These are phyloP conservation scores for Balaenoptera acutorostrata DNA, from an alignment of 2,113 vertebrate species.

Conservation along the genomic window DNA sequence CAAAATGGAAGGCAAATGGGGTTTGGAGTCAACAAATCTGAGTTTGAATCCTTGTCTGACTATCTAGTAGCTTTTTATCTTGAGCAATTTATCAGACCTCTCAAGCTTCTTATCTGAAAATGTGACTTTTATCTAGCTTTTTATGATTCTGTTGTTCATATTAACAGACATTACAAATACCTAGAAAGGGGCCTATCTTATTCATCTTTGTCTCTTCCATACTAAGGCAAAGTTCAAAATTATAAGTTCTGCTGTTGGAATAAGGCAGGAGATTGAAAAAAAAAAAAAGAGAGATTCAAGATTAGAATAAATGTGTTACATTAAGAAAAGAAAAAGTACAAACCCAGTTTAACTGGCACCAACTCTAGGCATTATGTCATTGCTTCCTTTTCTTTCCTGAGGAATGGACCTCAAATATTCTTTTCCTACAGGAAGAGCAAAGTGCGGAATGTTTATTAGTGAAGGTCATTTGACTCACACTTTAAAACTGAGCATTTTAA, in stretches of 20 bases:
- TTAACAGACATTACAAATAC: background rate
- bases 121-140: slow-evolving; percentile 9
- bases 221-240: background rate
- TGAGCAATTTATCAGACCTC: background rate
- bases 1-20: background rate
- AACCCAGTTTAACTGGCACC: background rate
- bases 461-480: slow-evolving; percentile 16
- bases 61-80: background rate
- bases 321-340: background rate
- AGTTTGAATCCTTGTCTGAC: background rate
- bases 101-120: slow-evolving; percentile 19
- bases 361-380: background rate
- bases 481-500: slow-evolving; percentile 4
- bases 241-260: background rate
- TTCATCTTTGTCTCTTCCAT: slow-evolving; percentile 7
- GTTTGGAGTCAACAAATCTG: background rate
- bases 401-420: background rate
- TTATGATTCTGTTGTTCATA: background rate
- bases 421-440: background rate
- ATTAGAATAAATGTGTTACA: background rate
- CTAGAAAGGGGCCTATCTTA: background rate
- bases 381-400: background rate
- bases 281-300: background rate
- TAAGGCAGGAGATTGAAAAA: background rate
- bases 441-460: background rate